Evolutionary conservation across 2,113 vertebrate genomes (phyloP), one percentile per base, ranked within the genome.

Genomic region (Neomonachus schauinslandi): DNA sequence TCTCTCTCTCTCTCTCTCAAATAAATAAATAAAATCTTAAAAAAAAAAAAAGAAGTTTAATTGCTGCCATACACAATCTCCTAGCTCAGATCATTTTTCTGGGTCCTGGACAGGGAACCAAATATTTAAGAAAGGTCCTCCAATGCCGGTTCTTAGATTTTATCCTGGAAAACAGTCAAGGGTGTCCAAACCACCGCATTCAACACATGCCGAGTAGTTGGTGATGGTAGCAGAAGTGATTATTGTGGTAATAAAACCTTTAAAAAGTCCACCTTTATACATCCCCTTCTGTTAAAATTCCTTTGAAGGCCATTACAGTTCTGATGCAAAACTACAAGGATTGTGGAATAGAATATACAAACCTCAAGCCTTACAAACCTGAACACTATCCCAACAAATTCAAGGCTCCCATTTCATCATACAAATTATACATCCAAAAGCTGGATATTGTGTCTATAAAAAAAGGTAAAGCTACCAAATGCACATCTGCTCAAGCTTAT

Each of bases 1-100:
- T 39, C 39, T 39, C 39, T 39, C 39, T 39, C 39, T 39, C 39
- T 39, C 39, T 39, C 39, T 39, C 39, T 39, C 39, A 39, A 39
- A 39, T 39, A 39, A 39, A 39, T 39, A 39, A 39, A 39, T 39
- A 39, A 39, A 39, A 39, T 39, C 39, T 39, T 39, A 4, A 39
- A 39, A 39, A 39, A 39, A 39, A 39, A 39, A 36, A 39, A 69
- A 57, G 55, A 91, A 69, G 15, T 12, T 55, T 33, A 95, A 53
- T 11, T 97, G 28, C 24, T 46, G 19, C n/a, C 33, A 61, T 18
- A 55, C 2, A 55, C 9, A 69, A n/a, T 49, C 33, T 22, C 55
- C 36, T 74, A 96, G 90, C n/a, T 89, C 24, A 76, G 22, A n/a
- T 39, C 14, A 86, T 63, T 22, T 88, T 95, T 85, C 71, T 82